phyloP scores from a whole-genome alignment of 2,888 invertebrate species.

The Tetragnatha montana region DNA sequence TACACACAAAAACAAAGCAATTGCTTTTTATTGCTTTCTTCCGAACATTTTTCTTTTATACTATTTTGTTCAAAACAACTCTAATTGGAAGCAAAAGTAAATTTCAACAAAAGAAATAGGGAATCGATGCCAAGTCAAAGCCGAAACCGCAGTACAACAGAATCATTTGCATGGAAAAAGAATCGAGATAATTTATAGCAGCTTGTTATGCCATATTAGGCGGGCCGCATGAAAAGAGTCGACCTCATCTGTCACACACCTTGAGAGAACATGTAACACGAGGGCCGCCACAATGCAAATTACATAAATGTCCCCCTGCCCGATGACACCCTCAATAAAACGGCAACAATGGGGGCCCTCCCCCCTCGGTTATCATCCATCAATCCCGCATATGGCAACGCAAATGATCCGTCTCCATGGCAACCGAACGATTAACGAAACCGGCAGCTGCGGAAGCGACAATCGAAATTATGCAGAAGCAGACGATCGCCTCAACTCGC shows the following conservation, averaged over 20 bases:
- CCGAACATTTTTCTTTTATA: too few relatives aligned
- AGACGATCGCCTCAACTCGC: conserved; percentile 39
- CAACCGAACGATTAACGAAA: conserved; percentile 64
- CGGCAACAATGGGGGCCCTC: conserved; percentile 38
- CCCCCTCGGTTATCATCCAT: conserved; percentile 1
- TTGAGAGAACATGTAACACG: conserved; percentile 23
- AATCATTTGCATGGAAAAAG: neutral
- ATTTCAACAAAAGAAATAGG: too few relatives aligned
- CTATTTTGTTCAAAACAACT: too few relatives aligned
- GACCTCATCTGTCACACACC: conserved; percentile 43
- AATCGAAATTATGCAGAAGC: conserved; percentile 54
- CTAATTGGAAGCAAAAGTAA: too few relatives aligned
- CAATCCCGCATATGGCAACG: conserved; percentile 58
- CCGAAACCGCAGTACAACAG: neutral
- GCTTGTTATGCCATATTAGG: neutral
- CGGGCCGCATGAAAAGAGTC: neutral
- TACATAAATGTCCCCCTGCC: conserved; percentile 32
- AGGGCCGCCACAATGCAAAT: conserved; percentile 49
- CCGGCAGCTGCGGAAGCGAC: conserved; percentile 39
- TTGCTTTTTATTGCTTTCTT: too few relatives aligned
- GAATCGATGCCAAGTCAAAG: neutral
- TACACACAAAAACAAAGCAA: too few relatives aligned
- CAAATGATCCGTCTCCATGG: conserved; percentile 55
- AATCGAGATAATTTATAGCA: neutral
- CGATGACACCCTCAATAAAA: conserved; percentile 48